Conservation (phyloP, 1,140 invertebrate species). For the Drosophila grimshawi region DNA sequence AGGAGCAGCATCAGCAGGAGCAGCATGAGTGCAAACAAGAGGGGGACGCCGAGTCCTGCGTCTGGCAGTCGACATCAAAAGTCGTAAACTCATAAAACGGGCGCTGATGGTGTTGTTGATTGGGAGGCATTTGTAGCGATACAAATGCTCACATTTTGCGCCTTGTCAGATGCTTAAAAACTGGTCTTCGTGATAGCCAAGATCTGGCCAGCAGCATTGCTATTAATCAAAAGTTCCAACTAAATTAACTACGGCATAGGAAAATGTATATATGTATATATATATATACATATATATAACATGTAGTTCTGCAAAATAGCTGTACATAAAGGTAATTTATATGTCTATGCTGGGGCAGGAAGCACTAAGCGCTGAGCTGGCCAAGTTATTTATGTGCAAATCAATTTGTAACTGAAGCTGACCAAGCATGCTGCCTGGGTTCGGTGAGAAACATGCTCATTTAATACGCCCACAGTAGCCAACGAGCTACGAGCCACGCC, state of each 20-base stretch:
- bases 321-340: constrained; percentile 59
- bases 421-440: constrained; percentile 3
- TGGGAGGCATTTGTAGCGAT: constrained; percentile 64
- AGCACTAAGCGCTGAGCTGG: constrained; percentile 37
- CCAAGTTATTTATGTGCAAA: constrained; percentile 69
- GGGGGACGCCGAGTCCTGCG: constrained; percentile 1
- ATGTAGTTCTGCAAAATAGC: constrained; percentile 4
- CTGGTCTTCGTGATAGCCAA: constrained; percentile 37
- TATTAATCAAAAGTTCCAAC: constrained; percentile 46
- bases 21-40: background rate
- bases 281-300: background rate
- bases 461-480: constrained; percentile 31
- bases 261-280: constrained; percentile 2
- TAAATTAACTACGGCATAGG: constrained; percentile 37
- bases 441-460: constrained; percentile 27
- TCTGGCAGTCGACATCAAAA: constrained; percentile 61
- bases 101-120: constrained; percentile 79
- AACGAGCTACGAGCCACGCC: constrained; percentile 55
- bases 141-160: constrained; percentile 74
- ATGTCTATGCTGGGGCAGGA: constrained; percentile 15
- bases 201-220: constrained; percentile 6
- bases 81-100: constrained; percentile 63
- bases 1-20: background rate
- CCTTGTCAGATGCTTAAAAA: constrained; percentile 44
- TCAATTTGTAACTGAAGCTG: constrained; percentile 71